Conservation (phyloP, 2,113 vertebrate species). For the Cercopithecus mona region DNA sequence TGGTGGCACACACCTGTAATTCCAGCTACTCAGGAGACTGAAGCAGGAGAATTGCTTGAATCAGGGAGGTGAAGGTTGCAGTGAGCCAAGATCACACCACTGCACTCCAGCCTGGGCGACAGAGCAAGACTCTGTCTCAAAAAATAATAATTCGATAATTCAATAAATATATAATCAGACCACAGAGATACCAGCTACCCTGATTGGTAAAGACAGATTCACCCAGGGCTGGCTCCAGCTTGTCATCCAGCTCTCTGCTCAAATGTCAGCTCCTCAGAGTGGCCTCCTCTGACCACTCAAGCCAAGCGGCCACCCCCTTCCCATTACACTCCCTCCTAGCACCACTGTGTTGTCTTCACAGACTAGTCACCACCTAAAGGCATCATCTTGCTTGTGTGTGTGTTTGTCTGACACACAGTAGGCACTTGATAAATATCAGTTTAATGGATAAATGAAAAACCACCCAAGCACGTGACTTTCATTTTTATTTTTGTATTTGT, state of each 20-base stretch:
- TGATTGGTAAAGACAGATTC: conserved; percentile 1
- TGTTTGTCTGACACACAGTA: neutral
- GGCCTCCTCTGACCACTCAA: neutral
- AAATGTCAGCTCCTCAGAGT: neutral
- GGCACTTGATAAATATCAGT: neutral
- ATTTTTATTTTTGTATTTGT: too few relatives aligned
- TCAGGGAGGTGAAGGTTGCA: too few relatives aligned
- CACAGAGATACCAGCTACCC: neutral
- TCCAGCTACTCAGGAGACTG: too few relatives aligned
- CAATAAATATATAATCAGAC: neutral
- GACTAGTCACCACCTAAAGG: neutral
- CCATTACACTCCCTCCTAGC: neutral
- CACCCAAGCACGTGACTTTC: neutral
- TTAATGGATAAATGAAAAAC: conserved; percentile 13
- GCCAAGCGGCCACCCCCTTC: neutral
- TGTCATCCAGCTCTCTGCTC: neutral
- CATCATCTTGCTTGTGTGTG: neutral
- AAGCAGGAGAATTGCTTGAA: too few relatives aligned
- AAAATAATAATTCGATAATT: too few relatives aligned
- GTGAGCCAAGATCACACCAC: too few relatives aligned
- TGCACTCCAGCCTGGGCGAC: too few relatives aligned
- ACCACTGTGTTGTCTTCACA: neutral
- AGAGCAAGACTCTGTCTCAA: too few relatives aligned
- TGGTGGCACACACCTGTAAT: too few relatives aligned
- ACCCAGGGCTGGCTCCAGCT: neutral